phyloP scores from a whole-genome alignment of 1,140 invertebrate genomes.

The Panulirus ornatus region DNA sequence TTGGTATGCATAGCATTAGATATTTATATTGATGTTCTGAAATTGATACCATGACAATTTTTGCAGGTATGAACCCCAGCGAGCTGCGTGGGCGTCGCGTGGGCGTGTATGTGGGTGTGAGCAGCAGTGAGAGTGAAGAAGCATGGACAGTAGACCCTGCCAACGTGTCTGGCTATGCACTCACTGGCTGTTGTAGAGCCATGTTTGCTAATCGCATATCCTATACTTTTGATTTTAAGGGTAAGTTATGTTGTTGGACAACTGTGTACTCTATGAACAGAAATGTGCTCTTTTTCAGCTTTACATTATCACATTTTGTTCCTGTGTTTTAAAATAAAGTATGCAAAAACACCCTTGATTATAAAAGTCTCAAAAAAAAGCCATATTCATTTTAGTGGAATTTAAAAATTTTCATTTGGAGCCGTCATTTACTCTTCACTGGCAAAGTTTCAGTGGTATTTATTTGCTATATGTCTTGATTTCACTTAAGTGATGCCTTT shows the following conservation, averaged over 20 bases:
- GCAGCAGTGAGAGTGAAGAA: conserved; percentile 89
- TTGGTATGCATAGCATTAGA: too few species aligned
- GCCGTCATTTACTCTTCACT: neutral
- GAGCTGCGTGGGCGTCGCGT: conserved; percentile 60
- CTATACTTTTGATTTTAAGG: conserved; percentile 94
- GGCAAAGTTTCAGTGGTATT: neutral
- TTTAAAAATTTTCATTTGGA: too few species aligned
- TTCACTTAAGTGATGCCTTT: conserved; percentile 32
- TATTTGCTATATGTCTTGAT: neutral
- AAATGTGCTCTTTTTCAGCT: too few species aligned
- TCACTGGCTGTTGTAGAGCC: conserved; percentile 93
- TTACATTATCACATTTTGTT: too few species aligned
- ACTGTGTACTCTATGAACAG: too few species aligned
- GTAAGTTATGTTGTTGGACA: conserved; percentile 77
- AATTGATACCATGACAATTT: too few species aligned
- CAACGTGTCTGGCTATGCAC: conserved; percentile 91
- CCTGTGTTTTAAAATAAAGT: too few species aligned
- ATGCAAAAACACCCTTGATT: too few species aligned
- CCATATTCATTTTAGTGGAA: too few species aligned
- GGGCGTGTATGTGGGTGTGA: conserved; percentile 68
- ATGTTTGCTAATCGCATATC: conserved; percentile 98
- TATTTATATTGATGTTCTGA: too few species aligned
- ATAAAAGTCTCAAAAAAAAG: too few species aligned
- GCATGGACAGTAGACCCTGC: conserved; percentile 87
- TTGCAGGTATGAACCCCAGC: conserved; percentile 50